Percentiles rank a stretch among this genome's conserved stretches.
phyloP scores from a whole-genome alignment of 1,140 invertebrate species.

The Philaenus spumarius region DNA sequence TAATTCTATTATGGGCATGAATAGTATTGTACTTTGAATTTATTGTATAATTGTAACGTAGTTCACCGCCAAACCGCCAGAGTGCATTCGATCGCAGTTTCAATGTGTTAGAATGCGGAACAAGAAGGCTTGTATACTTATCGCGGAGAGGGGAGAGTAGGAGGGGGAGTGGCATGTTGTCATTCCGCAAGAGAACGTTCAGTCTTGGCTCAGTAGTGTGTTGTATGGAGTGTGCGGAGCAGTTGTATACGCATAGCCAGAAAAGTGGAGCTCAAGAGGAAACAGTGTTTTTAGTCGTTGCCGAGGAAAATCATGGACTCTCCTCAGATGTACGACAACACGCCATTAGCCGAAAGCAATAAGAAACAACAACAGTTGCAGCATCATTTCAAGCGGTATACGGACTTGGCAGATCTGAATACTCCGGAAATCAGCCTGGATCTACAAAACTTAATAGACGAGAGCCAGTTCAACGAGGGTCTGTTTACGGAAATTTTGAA shows the following conservation, averaged over 20 bases:
- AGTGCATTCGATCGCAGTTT: too few species aligned
- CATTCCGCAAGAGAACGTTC: not conserved
- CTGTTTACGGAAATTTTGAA: slow-evolving; percentile 70
- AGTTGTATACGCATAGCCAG: not conserved
- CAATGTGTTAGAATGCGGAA: too few species aligned
- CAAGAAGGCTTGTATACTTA: too few species aligned
- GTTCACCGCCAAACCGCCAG: too few species aligned
- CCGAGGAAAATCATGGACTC: slow-evolving; percentile 26
- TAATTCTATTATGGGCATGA: too few species aligned
- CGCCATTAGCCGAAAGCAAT: slow-evolving; percentile 16
- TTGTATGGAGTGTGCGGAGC: slow-evolving; percentile 10
- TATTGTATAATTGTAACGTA: too few species aligned
- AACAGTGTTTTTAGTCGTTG: not conserved
- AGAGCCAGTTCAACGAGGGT: slow-evolving; percentile 73
- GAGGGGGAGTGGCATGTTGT: not conserved
- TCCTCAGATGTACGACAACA: slow-evolving; percentile 31
- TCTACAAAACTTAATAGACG: slow-evolving; percentile 81
- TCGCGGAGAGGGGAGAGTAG: too few species aligned
- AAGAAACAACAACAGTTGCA: slow-evolving; percentile 28
- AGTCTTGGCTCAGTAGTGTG: slow-evolving; percentile 3
- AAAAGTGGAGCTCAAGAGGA: not conserved
- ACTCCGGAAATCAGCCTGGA: slow-evolving; percentile 84
- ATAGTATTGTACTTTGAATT: too few species aligned
- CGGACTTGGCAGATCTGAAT: slow-evolving; percentile 76
- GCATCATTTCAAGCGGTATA: slow-evolving; percentile 29